These are phyloP conservation scores for Gallinago nigripennis DNA, from an alignment of 2,797 vertebrate genomes.

Conservation along the genomic window DNA sequence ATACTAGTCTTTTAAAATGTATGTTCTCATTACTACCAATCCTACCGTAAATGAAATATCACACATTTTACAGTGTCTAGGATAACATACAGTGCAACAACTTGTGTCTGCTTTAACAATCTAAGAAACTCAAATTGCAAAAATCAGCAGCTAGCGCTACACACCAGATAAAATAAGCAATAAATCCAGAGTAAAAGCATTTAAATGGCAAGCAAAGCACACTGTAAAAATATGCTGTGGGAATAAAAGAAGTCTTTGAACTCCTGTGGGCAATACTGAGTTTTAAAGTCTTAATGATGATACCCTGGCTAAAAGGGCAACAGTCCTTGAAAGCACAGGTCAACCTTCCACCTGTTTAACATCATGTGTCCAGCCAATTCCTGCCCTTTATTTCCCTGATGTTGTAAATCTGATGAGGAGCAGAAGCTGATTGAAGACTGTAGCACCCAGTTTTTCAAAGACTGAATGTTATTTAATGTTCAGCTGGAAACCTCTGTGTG, in stretches of 20 bases:
- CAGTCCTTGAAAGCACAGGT: not conserved
- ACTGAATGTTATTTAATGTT: conserved; percentile 8
- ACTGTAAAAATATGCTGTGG: not conserved
- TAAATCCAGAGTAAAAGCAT: not conserved
- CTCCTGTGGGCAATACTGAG: not conserved
- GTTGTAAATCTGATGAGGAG: not conserved
- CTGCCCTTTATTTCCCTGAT: not conserved
- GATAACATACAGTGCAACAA: not conserved
- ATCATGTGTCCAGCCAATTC: not conserved
- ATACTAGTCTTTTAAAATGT: not conserved
- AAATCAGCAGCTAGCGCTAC: not conserved
- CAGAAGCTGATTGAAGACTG: not conserved
- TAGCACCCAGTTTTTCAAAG: not conserved
- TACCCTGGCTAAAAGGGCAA: not conserved
- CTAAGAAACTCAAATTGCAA: not conserved
- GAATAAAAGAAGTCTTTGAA: conserved; percentile 2
- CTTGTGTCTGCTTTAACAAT: not conserved
- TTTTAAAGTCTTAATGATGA: not conserved
- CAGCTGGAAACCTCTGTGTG: conserved; percentile 1
- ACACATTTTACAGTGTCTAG: not conserved
- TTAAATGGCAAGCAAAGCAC: conserved; percentile 12
- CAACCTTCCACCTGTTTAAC: not conserved
- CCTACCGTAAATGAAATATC: not conserved
- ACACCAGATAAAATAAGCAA: not conserved
- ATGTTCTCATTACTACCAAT: not conserved